Evolutionary conservation across 1,140 invertebrate species (phyloP), one percentile per base, ranked within the genome.

Genomic region (Cryptotermes secundus): DNA sequence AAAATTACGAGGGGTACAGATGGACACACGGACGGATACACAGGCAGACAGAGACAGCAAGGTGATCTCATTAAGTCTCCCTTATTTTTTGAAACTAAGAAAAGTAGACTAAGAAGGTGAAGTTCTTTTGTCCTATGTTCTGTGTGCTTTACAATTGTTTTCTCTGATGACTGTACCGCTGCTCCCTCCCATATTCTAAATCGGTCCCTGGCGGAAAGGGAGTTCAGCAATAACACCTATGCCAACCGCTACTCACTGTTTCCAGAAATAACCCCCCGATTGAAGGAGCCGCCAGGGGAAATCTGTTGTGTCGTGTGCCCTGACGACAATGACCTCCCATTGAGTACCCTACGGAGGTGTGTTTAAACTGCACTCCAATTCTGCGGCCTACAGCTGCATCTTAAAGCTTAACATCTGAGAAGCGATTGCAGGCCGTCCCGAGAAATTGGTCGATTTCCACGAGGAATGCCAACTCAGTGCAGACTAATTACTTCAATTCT

Each of bases 291-390:
- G 45, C 45, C 45, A 49, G 16, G 45, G 19, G 45, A 49, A 72
- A 65, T 0, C 3, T 16, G 6, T 72, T n/a, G 26, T 31, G 59
- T 72, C 59, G 59, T 4, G 26, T 7, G 59, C 26, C 10, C 26
- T 12, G n/a, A 72, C n/a, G 59, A 72, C 59, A 72, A 72, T 72
- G 59, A 31, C 59, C 59, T 72, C 26, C 59, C 59, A 72, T 72
- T 72, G 31, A 72, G 26, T 72, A n/a, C 59, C n/a, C 59, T 72
- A 72, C 26, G 16, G 59, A 49, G n/a, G 59, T 72, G 7, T 72
- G 31, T 72, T 72, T 4, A 26, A n/a, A 72, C 14, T 1, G 26
- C n/a, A 26, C 59, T 59, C 53, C 12, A 24, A 59, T 59, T 7
- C 53, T 59, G 2, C 19, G 19, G 53, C 7, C 53, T 22, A 59